Evolutionary conservation across 1,140 invertebrate species (phyloP).

Genomic region (Diorhabda sublineata): DNA sequence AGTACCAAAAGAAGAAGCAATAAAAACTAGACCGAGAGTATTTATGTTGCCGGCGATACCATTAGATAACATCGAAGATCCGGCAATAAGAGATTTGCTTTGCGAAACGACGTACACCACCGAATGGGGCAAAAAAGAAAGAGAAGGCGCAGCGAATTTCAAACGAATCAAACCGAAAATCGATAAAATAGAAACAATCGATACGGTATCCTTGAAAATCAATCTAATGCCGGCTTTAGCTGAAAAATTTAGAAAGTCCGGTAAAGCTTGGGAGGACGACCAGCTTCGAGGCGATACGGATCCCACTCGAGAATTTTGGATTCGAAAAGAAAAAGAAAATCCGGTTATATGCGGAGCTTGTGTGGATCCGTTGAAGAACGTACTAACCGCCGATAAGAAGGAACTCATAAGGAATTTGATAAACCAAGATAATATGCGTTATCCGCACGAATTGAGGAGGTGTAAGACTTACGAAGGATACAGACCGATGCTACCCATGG

Average conservation of each 20-base stretch:
- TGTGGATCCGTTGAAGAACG: slow-evolving; percentile 29
- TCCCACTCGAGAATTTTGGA: slow-evolving; percentile 46
- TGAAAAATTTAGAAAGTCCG: slow-evolving; percentile 21
- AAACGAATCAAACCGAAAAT: slow-evolving; percentile 21
- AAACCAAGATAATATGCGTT: slow-evolving; percentile 35
- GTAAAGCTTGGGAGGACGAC: slow-evolving; percentile 45
- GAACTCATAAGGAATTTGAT: slow-evolving; percentile 39
- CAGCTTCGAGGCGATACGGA: slow-evolving; percentile 46
- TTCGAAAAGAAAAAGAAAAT: slow-evolving; percentile 28
- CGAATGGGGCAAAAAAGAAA: slow-evolving; percentile 33
- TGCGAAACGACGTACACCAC: slow-evolving; percentile 38
- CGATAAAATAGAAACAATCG: slow-evolving; percentile 17
- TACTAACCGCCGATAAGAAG: slow-evolving; percentile 35
- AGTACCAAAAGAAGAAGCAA: slow-evolving; percentile 32
- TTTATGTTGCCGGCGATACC: slow-evolving; percentile 50
- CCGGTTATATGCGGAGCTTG: slow-evolving; percentile 34
- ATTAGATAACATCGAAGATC: slow-evolving; percentile 50
- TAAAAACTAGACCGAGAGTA: slow-evolving; percentile 47
- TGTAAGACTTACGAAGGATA: slow-evolving; percentile 36
- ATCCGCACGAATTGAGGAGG: slow-evolving; percentile 36
- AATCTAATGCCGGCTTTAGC: slow-evolving; percentile 26
- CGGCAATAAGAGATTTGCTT: slow-evolving; percentile 38
- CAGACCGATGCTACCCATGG: slow-evolving; percentile 29
- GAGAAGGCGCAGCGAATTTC: slow-evolving; percentile 22
- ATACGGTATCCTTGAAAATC: slow-evolving; percentile 19